Evolutionary conservation across 2,888 invertebrate genomes (phyloP), one percentile per base, ranked within the genome.

Genomic region (Protodeltote pygarga): DNA sequence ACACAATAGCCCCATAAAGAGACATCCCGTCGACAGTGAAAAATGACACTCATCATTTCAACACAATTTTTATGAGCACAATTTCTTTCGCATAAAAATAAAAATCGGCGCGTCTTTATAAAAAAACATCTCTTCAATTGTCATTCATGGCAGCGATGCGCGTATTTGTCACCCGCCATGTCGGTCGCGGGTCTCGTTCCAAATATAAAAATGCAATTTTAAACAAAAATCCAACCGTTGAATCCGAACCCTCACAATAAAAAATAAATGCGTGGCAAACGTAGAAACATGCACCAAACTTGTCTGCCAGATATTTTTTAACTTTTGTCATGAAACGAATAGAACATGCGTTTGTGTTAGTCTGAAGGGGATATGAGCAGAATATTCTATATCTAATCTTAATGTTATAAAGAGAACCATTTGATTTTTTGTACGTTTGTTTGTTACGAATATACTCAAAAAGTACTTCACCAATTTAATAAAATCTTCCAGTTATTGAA

Each of bases 201-300:
- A 89, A 92, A 91, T 89, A 91, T 90, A 89, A 90, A 91, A 91
- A 91, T 90, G 90, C 90, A 91, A 92, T 91, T 91, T 92, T 90
- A 90, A 91, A 89, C 85, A 85, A 89, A 87, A 88, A 88, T 82
- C 83, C 82, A 65, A 72, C 74, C 79, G 72, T 77, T 71, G 75
- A 75, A 79, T 84, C 75, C 78, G 85, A 85, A 84, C 89, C 88
- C 89, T 81, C 80, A 81, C 85, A 85, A 88, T 87, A 88, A 87
- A 89, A 87, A 85, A 84, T 82, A 84, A 85, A 88, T 86, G 86
- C 77, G 81, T 77, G 77, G 70, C 79, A 77, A 77, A 77, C 74
- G 74, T 74, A 75, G 74, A 80, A 73, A 81, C 80, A 82, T 77
- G 75, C 63, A 73, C 66, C 71, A 64, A 62, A 65, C 66, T 80